These are phyloP conservation scores for Matsumyia berberina DNA, from an alignment of 2,888 invertebrate species.

Conservation along the genomic window DNA sequence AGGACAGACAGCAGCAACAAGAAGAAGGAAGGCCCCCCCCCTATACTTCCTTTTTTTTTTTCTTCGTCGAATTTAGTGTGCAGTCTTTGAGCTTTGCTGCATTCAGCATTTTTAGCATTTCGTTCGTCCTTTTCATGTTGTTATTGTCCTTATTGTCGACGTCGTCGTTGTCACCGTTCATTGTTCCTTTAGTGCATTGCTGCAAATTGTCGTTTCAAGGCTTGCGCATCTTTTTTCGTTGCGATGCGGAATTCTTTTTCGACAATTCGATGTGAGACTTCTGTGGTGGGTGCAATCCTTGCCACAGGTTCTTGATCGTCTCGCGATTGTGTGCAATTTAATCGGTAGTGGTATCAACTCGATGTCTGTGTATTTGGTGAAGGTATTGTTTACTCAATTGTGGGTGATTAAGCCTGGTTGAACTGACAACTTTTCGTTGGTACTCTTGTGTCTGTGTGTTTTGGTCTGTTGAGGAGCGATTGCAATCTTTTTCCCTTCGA, in stretches of 20 bases:
- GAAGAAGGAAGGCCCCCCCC: constrained; percentile 19
- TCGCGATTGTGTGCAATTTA: constrained; percentile 11
- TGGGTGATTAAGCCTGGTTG: constrained; percentile 62
- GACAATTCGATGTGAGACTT: constrained; percentile 60
- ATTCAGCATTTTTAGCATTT: constrained; percentile 58
- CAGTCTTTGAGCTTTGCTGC: constrained; percentile 69
- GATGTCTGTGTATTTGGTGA: constrained; percentile 2
- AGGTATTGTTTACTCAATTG: constrained; percentile 72
- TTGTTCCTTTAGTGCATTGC: constrained; percentile 60
- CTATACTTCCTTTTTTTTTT: background rate
- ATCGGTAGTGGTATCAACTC: background rate
- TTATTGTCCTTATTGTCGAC: constrained; percentile 66
- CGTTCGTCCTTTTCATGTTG: constrained; percentile 36
- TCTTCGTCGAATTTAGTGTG: constrained; percentile 18
- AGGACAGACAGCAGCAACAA: constrained; percentile 40
- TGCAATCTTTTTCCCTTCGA: constrained; percentile 64
- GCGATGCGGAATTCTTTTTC: constrained; percentile 30
- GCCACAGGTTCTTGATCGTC: constrained; percentile 17
- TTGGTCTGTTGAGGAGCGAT: constrained; percentile 33
- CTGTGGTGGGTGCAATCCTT: background rate
- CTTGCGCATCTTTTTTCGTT: constrained; percentile 1
- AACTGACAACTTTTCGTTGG: constrained; percentile 52
- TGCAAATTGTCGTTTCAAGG: constrained; percentile 63
- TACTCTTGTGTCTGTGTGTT: background rate
- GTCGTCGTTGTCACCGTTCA: constrained; percentile 51